These are phyloP conservation scores for Polydesmus complanatus DNA, from an alignment of 2,888 invertebrate species.

Conservation along the genomic window DNA sequence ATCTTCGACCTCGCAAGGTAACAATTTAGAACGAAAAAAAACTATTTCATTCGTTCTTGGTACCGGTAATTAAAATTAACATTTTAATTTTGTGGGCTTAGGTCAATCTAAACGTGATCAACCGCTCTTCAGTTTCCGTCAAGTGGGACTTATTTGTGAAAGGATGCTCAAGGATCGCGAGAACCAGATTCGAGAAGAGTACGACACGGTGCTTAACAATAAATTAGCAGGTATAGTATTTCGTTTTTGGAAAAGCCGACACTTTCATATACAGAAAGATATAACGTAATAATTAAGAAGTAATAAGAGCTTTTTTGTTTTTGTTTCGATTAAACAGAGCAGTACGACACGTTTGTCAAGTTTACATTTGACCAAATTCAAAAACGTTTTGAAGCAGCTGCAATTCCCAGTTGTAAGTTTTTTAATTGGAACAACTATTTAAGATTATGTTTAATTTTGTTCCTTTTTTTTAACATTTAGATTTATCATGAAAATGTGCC, in stretches of 20 bases:
- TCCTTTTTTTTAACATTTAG: neutral
- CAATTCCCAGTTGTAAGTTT: constrained; percentile 28
- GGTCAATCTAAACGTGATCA: constrained; percentile 41
- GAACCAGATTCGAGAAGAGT: constrained; percentile 81
- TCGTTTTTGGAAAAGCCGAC: neutral
- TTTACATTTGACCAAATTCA: constrained; percentile 97
- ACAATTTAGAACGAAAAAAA: too few species aligned
- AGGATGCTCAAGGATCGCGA: constrained; percentile 92
- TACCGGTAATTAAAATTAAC: neutral
- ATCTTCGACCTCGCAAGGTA: neutral
- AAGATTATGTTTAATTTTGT: too few species aligned
- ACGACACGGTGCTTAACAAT: constrained; percentile 78
- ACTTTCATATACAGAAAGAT: too few species aligned
- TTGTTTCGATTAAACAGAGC: constrained; percentile 46
- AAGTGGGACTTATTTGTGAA: constrained; percentile 94
- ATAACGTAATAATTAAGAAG: neutral
- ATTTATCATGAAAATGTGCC: neutral
- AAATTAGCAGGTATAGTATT: constrained; percentile 74
- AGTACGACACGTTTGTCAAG: constrained; percentile 96
- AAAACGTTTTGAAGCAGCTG: constrained; percentile 43
- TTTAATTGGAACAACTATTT: too few species aligned
- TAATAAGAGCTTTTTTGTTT: constrained; percentile 7
- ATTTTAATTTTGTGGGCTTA: neutral
- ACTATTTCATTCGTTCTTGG: neutral
- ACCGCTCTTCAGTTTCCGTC: constrained; percentile 87